Conservation (phyloP, 1,140 invertebrate genomes). For the Drosophila funebris region DNA sequence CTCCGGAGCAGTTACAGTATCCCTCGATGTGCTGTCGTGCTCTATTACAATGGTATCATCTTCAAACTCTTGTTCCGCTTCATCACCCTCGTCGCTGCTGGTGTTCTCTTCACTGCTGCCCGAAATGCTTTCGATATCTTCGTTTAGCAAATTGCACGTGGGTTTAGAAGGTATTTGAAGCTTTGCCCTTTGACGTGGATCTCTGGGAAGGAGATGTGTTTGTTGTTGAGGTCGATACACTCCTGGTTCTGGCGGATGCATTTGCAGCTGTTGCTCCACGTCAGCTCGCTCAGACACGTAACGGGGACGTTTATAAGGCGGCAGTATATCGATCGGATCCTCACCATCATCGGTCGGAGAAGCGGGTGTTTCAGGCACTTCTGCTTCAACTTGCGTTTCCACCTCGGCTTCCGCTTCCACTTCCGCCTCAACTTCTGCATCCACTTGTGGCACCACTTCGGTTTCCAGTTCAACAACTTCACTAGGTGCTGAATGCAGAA, state of each 20-base stretch:
- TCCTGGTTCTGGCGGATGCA: neutral
- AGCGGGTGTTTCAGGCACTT: conserved; percentile 44
- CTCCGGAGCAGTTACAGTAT: conserved; percentile 28
- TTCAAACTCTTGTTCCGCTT: conserved; percentile 43
- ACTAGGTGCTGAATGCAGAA: neutral
- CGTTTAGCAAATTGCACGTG: conserved; percentile 31
- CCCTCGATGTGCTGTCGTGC: conserved; percentile 38
- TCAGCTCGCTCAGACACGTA: neutral
- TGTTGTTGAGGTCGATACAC: neutral
- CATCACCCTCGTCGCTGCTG: conserved; percentile 11
- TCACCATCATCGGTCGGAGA: conserved; percentile 60
- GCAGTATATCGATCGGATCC: conserved; percentile 11
- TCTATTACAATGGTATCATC: conserved; percentile 45
- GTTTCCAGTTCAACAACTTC: neutral
- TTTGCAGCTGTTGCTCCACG: neutral
- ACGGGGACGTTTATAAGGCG: conserved; percentile 6
- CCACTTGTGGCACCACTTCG: neutral
- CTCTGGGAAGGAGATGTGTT: neutral
- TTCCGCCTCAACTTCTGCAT: neutral
- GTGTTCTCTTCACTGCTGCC: conserved; percentile 45
- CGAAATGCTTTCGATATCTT: conserved; percentile 64
- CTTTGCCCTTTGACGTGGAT: conserved; percentile 46
- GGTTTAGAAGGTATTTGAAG: conserved; percentile 12
- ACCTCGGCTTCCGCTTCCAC: neutral
- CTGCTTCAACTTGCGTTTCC: neutral